Evolutionary conservation across 2,113 vertebrate genomes (phyloP).

Genomic region (Nothoprocta perdicaria): DNA sequence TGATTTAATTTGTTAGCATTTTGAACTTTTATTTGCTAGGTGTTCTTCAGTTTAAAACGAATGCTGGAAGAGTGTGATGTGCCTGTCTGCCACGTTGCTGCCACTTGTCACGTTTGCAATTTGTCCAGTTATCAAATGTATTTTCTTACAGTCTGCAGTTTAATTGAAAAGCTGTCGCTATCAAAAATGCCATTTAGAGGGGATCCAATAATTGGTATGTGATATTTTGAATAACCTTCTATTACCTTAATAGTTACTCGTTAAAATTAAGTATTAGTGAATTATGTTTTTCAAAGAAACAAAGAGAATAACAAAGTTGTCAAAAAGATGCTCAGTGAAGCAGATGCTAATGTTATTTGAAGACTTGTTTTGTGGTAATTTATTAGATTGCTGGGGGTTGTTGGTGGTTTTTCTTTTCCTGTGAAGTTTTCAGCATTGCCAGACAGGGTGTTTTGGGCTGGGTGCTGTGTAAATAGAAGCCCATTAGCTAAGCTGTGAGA

Average conservation of each 20-base stretch:
- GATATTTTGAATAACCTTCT: background rate
- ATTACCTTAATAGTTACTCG: background rate
- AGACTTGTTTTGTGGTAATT: background rate
- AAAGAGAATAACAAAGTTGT: background rate
- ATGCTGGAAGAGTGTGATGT: background rate
- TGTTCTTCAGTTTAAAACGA: background rate
- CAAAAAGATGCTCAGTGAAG: background rate
- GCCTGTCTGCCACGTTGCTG: background rate
- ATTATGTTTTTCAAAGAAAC: background rate
- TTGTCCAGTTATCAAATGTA: background rate
- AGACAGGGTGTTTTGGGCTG: rapidly evolving
- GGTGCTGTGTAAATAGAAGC: background rate
- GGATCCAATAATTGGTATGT: constrained; percentile 85
- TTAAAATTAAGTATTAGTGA: background rate
- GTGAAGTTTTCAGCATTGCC: background rate
- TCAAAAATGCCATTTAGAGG: constrained; percentile 90
- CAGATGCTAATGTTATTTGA: background rate
- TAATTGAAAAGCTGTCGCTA: constrained; percentile 92
- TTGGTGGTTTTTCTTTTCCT: background rate
- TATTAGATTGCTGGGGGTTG: background rate
- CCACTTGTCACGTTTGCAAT: background rate
- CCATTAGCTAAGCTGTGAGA: background rate
- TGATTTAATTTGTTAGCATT: background rate
- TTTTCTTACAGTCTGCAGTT: constrained; percentile 82
- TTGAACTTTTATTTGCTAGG: background rate